Conservation (phyloP, 2,113 vertebrate genomes). For the Polyodon spathula region DNA sequence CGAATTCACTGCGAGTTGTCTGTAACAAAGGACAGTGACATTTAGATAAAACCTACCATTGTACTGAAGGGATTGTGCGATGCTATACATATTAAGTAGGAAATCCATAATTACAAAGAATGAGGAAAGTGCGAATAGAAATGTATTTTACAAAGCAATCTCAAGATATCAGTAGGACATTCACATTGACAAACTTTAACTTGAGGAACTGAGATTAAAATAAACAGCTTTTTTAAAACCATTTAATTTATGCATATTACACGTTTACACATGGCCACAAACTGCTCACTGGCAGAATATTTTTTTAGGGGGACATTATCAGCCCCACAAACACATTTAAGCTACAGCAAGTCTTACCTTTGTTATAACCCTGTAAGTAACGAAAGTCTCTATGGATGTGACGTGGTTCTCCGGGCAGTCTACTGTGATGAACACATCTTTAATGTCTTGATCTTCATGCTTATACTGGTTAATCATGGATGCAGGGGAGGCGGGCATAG, state of each 20-base stretch:
- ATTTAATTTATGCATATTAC: too few species aligned
- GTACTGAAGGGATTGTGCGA: slow-evolving; percentile 11
- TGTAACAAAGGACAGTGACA: slow-evolving; percentile 42
- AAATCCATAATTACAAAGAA: not conserved
- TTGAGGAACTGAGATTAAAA: too few species aligned
- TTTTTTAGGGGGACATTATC: not conserved
- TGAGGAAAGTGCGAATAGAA: too few species aligned
- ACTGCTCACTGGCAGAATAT: not conserved
- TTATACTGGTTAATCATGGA: slow-evolving; percentile 85
- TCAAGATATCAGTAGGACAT: too few species aligned
- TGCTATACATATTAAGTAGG: not conserved
- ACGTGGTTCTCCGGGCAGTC: slow-evolving; percentile 89
- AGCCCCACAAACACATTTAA: not conserved
- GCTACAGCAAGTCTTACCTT: slow-evolving; percentile 57
- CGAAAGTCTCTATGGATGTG: slow-evolving; percentile 91
- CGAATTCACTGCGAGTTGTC: slow-evolving; percentile 88
- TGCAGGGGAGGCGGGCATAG: slow-evolving; percentile 72
- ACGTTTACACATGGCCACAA: not conserved
- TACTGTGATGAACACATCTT: slow-evolving; percentile 82
- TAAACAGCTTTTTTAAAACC: too few species aligned
- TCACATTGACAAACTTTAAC: too few species aligned
- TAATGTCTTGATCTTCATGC: slow-evolving; percentile 61
- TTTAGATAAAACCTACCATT: too few species aligned
- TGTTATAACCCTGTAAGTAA: slow-evolving; percentile 81
- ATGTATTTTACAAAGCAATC: too few species aligned